Evolutionary conservation across 2,113 vertebrate species (phyloP).

Genomic region (Seriola dumerili): DNA sequence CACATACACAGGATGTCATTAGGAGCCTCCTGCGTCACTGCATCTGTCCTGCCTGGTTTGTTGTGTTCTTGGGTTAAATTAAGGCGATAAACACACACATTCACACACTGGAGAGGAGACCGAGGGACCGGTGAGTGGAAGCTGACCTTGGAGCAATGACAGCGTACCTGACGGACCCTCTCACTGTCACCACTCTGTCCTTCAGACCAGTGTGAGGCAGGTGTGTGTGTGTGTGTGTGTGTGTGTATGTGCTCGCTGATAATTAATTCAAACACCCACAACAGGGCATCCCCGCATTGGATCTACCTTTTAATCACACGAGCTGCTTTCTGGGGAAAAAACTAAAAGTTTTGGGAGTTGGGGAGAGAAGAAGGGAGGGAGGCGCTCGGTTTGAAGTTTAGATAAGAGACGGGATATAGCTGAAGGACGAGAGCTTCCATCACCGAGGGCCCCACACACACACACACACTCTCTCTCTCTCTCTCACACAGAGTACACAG

Average conservation of each 20-base stretch:
- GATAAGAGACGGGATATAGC: conserved; percentile 53
- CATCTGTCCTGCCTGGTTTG: conserved; percentile 37
- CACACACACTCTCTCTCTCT: conserved; percentile 24
- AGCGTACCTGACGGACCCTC: conserved; percentile 69
- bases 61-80: conserved; percentile 70
- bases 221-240: conserved; percentile 31
- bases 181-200: conserved; percentile 71
- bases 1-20: conserved; percentile 35
- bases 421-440: conserved; percentile 73
- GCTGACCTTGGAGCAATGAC: conserved; percentile 80
- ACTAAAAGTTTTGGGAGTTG: conserved; percentile 15
- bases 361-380: conserved; percentile 2
- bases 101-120: conserved; percentile 63
- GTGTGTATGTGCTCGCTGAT: conserved; percentile 1
- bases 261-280: conserved; percentile 63
- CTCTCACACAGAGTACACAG: conserved; percentile 7
- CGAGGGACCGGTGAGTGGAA: conserved; percentile 38
- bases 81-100: conserved; percentile 74
- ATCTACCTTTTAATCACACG: conserved; percentile 58
- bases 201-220: conserved; percentile 59
- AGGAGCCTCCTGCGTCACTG: conserved; percentile 31
- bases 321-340: conserved; percentile 40
- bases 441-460: conserved; percentile 50
- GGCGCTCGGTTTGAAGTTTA: conserved; percentile 60
- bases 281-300: conserved; percentile 55